Evolutionary conservation across 2,113 vertebrate genomes (phyloP), one percentile per base, ranked within the genome.

Genomic region (Nematolebias whitei): DNA sequence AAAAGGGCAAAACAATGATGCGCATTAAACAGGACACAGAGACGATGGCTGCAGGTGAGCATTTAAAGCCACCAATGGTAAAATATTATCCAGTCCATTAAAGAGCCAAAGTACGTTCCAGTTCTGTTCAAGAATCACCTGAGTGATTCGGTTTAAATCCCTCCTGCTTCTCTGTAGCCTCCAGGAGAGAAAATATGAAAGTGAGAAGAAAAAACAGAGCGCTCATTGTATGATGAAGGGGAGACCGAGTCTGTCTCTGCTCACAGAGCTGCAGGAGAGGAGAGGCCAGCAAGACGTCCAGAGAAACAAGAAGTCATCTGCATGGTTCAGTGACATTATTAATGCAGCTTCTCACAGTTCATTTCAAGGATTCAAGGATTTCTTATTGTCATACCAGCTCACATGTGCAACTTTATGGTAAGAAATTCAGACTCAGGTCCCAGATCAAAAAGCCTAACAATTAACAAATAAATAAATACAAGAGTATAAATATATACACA

Each of bases 161-260:
- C 29, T 19, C 16, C 32, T 49, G 51, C 41, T 40, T 20, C 50
- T 49, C 24, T 26, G 7, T 23, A 59, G 74, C 74, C 68, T 78
- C 41, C 68, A 80, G 84, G 80, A 62, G 58, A 80, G 49, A 70
- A 41, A 26, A 63, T 56, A 71, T 79, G 68, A 74, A 72, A 81
- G 68, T 44, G 6, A 51, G 13, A 48, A 40, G 63, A 19, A 20
- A 35, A 60, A 41, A 23, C 52, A 49, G 13, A 44, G 26, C 5
- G 51, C 56, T 73, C 18, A 47, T 41, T 60, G 55, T 61, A 66
- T 69, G 51, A 26, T 24, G 50, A 22, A 24, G 20, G 51, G 47
- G 50, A 40, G 43, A 55, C 2, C 0, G 20, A 65, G 47, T 60
- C 43, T 50, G 19, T 53, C 53, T 43, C 41, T 54, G 51, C 26